Evolutionary conservation across 2,888 invertebrate genomes (phyloP).

Genomic region (Galerucella nymphaeae): DNA sequence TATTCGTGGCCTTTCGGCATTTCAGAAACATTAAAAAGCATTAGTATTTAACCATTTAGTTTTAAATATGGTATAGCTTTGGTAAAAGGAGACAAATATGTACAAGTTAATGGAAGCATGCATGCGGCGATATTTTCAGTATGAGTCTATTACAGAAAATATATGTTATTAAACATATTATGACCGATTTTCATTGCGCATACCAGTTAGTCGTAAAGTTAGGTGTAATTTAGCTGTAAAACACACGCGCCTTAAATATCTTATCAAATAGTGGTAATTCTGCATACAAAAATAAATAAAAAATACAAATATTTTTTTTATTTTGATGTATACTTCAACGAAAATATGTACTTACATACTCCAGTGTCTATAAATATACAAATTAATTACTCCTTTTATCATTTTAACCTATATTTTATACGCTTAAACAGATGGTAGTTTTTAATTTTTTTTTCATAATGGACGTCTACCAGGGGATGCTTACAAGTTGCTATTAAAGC

Average conservation of each 20-base stretch:
- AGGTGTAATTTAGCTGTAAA: constrained; percentile 14
- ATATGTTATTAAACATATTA: too few relatives aligned
- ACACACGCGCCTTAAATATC: constrained; percentile 7
- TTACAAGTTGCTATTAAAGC: too few relatives aligned
- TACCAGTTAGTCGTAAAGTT: constrained; percentile 10
- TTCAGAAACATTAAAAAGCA: too few relatives aligned
- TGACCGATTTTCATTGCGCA: not conserved
- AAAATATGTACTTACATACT: not conserved
- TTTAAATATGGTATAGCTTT: too few relatives aligned
- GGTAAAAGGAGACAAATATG: too few relatives aligned
- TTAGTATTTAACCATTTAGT: too few relatives aligned
- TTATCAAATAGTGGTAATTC: not conserved
- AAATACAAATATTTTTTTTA: constrained; percentile 6
- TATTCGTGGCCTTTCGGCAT: too few relatives aligned
- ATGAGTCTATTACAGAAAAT: too few relatives aligned
- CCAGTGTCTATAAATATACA: not conserved
- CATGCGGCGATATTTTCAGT: too few relatives aligned
- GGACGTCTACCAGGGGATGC: too few relatives aligned
- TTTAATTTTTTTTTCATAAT: not conserved
- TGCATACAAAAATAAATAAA: not conserved
- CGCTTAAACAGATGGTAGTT: constrained; percentile 7
- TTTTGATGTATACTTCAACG: constrained; percentile 6
- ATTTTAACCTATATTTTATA: not conserved
- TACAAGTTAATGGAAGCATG: too few relatives aligned
- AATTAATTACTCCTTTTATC: not conserved